Evolutionary conservation across 2,888 invertebrate species (phyloP), one percentile per base, ranked within the genome.

Genomic region (Geotrupes spiniger): DNA sequence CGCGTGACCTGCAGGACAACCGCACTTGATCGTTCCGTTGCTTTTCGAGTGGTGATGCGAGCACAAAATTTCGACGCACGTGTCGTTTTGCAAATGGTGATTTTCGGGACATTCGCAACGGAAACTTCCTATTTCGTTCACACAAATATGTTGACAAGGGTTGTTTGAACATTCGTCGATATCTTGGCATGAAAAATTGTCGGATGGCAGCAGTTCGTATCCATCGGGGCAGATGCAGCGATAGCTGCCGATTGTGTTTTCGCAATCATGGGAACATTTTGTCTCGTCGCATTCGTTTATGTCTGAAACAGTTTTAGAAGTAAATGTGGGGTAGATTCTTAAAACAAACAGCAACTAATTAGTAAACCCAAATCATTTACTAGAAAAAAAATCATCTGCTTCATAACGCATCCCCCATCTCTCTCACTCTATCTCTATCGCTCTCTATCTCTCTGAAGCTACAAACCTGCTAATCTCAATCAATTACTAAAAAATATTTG

Each of bases 51-150:
- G 56, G 29, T 67, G 71, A 12, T 61, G 63, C 0, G 64, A 61
- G 51, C 75, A 75, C 14, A 62, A 63, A 10, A 72, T 66, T 4
- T 61, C 69, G 5, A 65, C 59, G 57, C 78, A 78, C 36, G 40
- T 49, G 11, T 60, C 57, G 37, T 58, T 53, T 29, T 58, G 46
- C 8, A 64, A 49, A 10, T 56, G 54, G 9, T 62, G 52, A 4
- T 54, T 61, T 43, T 54, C 51, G 2, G 65, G 64, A 42, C 68
- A 68, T 68, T 52, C 66, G 61, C 87, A 87, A 26, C 69, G 66
- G 62, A 77, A 84, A 16, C 79, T 78, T n/a, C 85, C 85, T 5
- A 73, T 64, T 0, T 76, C 76, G 62, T 85, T 84, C 31, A 79
- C 72, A 63, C 87, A 87, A 17, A 70, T 63, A 51, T 77, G 73